Evolutionary conservation across 2,888 invertebrate genomes (phyloP), one percentile per base, ranked within the genome.

Genomic region (Alloplasta piceator): DNA sequence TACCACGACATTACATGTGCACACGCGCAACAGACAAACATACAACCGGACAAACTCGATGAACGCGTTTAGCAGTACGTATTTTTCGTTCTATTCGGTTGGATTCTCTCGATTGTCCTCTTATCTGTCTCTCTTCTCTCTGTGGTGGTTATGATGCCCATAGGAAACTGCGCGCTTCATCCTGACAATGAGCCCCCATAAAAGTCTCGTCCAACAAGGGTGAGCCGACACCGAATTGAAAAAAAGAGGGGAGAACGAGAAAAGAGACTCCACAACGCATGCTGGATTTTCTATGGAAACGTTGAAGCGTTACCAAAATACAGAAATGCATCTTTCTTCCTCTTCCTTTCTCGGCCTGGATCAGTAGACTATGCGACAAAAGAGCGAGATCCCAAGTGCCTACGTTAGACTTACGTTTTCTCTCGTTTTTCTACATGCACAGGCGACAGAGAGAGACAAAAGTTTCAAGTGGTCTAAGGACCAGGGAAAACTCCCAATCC

Each of bases 131-230:
- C 26, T 64, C 64, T 70, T 41, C 56, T 70, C 64, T 64, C 41
- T 73, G 36, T 41, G 43, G 63, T 56, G 56, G 63, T 66, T 56
- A 63, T n/a, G n/a, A n/a, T 26, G 56, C 78, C 71, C 81, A 56
- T 66, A 67, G n/a, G 68, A 63, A 74, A 70, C 81, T 77, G 36
- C 41, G 67, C 48, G 56, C 67, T 14, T 10, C 39, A 26, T 41
- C 43, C 64, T 66, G 52, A 85, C 83, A 85, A 85, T 85, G 82
- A 80, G 64, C 85, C 85, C 85, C 77, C 83, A 85, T 83, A 82
- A 81, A 85, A 80, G 79, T 74, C 50, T 75, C 73, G 80, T 81
- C 41, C 46, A 70, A 74, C 81, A 78, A 78, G 81, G 81, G 81
- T 78, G 72, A 63, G 9, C 52, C 36, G 50, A 63, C 39, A 16